Base-by-base conservation (phyloP, 2,888 invertebrate species). In the Zeuzera pyrina region DNA sequence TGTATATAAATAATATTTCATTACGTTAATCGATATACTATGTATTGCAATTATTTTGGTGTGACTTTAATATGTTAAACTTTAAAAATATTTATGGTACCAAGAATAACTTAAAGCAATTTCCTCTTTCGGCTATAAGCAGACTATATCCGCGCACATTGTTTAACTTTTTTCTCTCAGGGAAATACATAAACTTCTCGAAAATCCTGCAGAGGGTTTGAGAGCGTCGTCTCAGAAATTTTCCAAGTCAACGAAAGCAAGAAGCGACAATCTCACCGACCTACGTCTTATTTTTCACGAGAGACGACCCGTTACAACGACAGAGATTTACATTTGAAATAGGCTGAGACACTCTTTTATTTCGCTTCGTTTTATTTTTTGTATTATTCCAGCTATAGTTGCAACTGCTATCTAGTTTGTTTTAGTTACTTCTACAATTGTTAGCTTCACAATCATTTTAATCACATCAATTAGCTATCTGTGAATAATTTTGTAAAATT, bases 291-390 rank as follows among this genome's bases (percentile, higher is more conserved):
- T 74, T 73, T 68, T 70, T 66, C 65, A 59, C 57, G 50, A 58
- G 59, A 67, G 57, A 48, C 61, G 64, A 60, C 66, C 66, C 70
- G 68, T 70, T 73, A 74, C 73, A 66, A 60, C 65, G 68, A 54
- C 65, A 59, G 59, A 71, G 71, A 77, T 77, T 77, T 77, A 74
- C 74, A 76, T 77, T 76, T 66, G 65, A 69, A 76, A 69, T 69
- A 67, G 67, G 66, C 66, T 56, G 62, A 64, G 58, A 57, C 56
- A 57, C 61, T 63, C 58, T 68, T 71, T 69, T 71, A 68, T 76
- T 69, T 63, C 47, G 48, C 45, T 52, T 39, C 47, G 42, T 58
- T 64, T 63, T 68, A 57, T 59, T 69, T 67, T 62, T 62, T 60
- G 37, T 54, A 45, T 49, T 47, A 45, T 6, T 15, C 42, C 50